Base-by-base conservation (phyloP, 2,797 vertebrate species). In the Xerus rutilus region DNA sequence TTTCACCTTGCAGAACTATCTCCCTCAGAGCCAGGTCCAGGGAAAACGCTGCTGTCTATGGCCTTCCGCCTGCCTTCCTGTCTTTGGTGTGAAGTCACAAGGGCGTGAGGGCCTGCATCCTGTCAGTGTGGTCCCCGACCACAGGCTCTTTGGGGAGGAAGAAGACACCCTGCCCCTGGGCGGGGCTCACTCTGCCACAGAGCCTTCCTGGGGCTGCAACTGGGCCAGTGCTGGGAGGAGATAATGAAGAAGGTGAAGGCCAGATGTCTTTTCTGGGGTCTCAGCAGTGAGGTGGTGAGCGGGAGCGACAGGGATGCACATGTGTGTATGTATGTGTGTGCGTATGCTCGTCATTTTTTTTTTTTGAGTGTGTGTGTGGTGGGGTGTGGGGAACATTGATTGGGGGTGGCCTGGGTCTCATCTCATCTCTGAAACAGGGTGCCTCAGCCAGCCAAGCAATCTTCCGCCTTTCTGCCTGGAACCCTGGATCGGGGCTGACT, bases 201-300 rank as follows among this genome's bases (percentile, higher is more conserved):
- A 7, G n/a, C 25, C 79, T 39, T 28, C 28, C 45, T 2, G 64
- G 62, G 45, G 85, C 23, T 4, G 64, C 25, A 0, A n/a, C 52
- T 0, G 0, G 9, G 49, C 35, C 2, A 35, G 59, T 23, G 8
- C 47, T 1, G 1, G 17, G 82, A 88, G 54, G 65, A 85, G 65
- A 94, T 86, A 86, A 92, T 95, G 84, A 91, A 43, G 49, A 97
- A 97, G 97, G 94, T 97, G 73, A 96, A 79, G 86, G 47, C 35
- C 20, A 13, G 4, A 4, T 6, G 45, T 4, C 6, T 47, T 30
- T 8, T 30, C 23, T 45, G 54, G 95, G 78, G 72, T 89, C 81
- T 79, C n/a, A 12, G 94, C 20, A 2, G 8, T n/a, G 23, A 77
- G 81, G 49, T n/a, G 30, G 76, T 45, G 62, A 59, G 84, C 76